Base-by-base conservation (phyloP, 2,797 vertebrate species). In the Rachycentron canadum region DNA sequence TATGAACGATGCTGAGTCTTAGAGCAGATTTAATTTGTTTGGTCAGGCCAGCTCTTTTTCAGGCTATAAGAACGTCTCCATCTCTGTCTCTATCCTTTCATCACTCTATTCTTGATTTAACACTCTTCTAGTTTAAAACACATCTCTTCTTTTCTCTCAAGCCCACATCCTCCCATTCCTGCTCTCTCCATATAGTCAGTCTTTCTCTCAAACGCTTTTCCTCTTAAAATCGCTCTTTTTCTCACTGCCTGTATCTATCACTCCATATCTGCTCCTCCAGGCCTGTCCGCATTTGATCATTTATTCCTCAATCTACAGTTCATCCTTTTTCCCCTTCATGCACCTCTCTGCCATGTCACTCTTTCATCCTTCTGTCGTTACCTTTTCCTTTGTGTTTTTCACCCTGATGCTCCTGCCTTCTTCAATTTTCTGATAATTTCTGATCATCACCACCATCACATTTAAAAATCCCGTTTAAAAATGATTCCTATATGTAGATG, bases 11-110 rank as follows among this genome's bases (percentile, higher is more conserved):
- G 65, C 32, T 0, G 69, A 13, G 7, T 69, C 68, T 79, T 75
- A 79, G 72, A 74, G 64, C 73, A 80, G 43, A 73, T 83, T 78
- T 63, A 19, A 86, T 86, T 82, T 78, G 88, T 76, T 76, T 47
- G 52, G 66, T 85, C 64, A 60, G 82, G 57, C 34, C 73, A 17
- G 66, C 73, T 80, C 52, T 38, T 76, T 70, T 60, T 62, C 59
- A 61, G 53, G 53, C 68, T 25, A 6, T 47, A 36, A 25, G 60
- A 68, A 65, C 67, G 73, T 19, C 82, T 86, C 69, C 63, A 30
- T 77, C 73, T 76, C 67, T 13, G 70, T 58, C 43, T 62, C 69
- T 11, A 2, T 45, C 67, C 62, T 74, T 55, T 71, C 41, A 63
- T 75, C 80, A 7, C 76, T 65, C 40, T 23, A 62, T 78, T 16